phyloP scores from a whole-genome alignment of 2,888 invertebrate species.

The Deilephila elpenor region DNA sequence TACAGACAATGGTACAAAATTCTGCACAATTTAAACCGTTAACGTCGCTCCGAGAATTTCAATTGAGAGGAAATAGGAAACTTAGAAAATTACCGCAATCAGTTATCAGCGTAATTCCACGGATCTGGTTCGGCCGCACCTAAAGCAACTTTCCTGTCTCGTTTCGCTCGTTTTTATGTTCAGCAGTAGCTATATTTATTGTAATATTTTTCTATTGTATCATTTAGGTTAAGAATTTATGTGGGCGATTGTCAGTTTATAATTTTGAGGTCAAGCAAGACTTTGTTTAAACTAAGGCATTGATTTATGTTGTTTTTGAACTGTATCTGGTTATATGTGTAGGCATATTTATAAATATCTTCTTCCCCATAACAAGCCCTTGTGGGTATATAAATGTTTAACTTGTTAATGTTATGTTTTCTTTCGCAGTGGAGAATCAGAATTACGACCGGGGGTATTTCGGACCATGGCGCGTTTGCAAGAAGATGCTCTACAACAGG shows the following conservation, averaged over 20 bases:
- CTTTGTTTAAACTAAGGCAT: background rate
- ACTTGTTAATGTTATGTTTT: conserved; percentile 31
- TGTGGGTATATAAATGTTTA: background rate
- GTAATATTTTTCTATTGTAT: background rate
- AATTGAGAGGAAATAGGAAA: conserved; percentile 27
- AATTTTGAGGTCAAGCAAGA: background rate
- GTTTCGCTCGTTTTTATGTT: conserved; percentile 27
- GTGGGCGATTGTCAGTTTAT: background rate
- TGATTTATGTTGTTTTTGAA: background rate
- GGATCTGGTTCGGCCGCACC: conserved; percentile 30
- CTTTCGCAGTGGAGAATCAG: conserved; percentile 84
- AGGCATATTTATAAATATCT: no score
- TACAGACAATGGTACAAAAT: background rate
- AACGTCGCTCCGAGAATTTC: conserved; percentile 1
- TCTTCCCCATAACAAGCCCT: background rate
- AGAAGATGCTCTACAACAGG: conserved; percentile 90
- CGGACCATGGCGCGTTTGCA: conserved; percentile 95
- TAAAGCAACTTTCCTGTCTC: conserved; percentile 32
- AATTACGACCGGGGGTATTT: conserved; percentile 93
- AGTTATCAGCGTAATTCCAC: conserved; percentile 28
- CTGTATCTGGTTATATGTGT: no score
- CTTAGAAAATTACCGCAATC: conserved; percentile 26
- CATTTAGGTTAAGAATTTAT: background rate
- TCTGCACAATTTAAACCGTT: background rate
- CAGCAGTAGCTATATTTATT: background rate